A percentile compares a stretch with the other conserved stretches of the same genome.
phyloP scores from a whole-genome alignment of 2,888 invertebrate genomes.

The Phengaris arion region DNA sequence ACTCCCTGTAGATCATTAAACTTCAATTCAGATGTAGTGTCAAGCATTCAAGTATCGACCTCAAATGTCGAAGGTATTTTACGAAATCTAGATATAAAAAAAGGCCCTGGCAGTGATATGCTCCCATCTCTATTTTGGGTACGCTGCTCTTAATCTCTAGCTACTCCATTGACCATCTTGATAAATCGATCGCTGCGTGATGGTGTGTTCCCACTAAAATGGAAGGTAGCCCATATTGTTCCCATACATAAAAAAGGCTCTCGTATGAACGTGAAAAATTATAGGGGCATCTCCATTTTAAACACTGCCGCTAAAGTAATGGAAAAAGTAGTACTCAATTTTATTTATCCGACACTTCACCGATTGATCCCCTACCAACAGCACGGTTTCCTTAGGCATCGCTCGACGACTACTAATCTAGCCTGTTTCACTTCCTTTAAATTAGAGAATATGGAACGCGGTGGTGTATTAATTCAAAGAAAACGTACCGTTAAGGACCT shows the following conservation, averaged over 20 bases:
- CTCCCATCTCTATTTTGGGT: too few relatives aligned
- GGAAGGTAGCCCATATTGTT: slow-evolving; percentile 10
- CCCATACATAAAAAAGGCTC: slow-evolving; percentile 16
- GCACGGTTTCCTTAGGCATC: neutral
- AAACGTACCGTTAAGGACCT: neutral
- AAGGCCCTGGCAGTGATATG: neutral
- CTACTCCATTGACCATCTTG: neutral
- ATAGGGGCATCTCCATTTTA: neutral
- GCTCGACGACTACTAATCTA: too few relatives aligned
- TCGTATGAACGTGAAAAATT: neutral
- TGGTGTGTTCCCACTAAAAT: neutral
- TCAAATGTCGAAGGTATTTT: neutral
- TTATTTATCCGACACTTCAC: neutral
- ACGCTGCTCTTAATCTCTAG: too few relatives aligned
- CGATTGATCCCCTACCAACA: slow-evolving; percentile 6
- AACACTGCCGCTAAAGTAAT: slow-evolving; percentile 15
- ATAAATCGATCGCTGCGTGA: neutral
- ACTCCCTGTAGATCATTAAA: neutral
- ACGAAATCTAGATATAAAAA: neutral
- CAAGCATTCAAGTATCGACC: neutral
- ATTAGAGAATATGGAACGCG: too few relatives aligned
- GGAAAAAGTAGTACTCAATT: neutral
- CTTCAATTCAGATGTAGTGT: neutral
- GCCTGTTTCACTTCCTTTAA: too few relatives aligned
- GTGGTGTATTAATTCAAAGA: neutral